A percentile compares a stretch with the other conserved stretches of the same genome.
phyloP scores from a whole-genome alignment of 2,797 vertebrate species.

The Fundulus diaphanus region DNA sequence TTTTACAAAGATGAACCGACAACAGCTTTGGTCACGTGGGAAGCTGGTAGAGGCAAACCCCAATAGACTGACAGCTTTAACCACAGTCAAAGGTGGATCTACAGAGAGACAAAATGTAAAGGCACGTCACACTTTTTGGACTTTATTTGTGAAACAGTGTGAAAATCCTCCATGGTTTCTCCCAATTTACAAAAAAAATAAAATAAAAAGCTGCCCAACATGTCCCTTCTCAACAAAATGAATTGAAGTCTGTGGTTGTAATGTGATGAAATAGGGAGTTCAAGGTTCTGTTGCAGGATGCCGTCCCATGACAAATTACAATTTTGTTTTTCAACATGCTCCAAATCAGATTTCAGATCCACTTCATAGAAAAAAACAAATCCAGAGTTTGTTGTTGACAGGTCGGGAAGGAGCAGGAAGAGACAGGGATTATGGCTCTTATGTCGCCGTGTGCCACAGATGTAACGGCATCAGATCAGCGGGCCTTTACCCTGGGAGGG shows the following conservation, averaged over 20 bases:
- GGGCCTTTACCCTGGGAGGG: constrained; percentile 50
- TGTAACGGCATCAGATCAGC: constrained; percentile 52
- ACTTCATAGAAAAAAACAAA: background rate
- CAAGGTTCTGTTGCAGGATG: background rate
- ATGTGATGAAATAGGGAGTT: background rate
- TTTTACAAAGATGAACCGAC: background rate
- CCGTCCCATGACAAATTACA: background rate
- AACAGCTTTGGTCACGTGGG: background rate
- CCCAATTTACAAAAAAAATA: background rate
- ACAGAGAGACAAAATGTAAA: too few species aligned
- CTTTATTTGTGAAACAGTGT: too few species aligned
- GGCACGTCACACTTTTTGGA: too few species aligned
- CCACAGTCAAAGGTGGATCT: too few species aligned
- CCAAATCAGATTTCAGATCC: background rate
- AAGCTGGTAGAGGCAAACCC: background rate
- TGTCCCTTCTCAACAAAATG: background rate
- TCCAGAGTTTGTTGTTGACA: constrained; percentile 31
- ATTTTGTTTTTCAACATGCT: background rate
- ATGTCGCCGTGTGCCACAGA: constrained; percentile 36
- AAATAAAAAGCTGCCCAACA: background rate
- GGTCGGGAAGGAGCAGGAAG: constrained; percentile 7
- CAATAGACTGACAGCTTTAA: background rate
- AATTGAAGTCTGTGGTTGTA: background rate
- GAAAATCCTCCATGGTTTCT: background rate
- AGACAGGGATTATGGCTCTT: constrained; percentile 42